phyloP scores from a whole-genome alignment of 2,113 vertebrate genomes.

The Edolisoma coerulescens region DNA sequence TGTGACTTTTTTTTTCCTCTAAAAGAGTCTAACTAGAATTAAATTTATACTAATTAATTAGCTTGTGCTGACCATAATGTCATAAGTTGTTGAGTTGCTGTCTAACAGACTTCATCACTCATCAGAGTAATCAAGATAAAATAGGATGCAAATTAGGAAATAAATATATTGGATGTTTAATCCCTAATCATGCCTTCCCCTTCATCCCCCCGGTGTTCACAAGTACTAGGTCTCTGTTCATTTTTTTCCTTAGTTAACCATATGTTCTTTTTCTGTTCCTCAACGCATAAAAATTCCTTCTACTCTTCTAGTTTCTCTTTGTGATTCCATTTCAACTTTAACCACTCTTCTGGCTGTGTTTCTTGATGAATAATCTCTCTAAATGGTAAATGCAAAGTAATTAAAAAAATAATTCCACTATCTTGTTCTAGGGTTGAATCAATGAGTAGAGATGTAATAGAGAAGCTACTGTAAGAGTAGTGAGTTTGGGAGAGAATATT shows the following conservation, averaged over 20 bases:
- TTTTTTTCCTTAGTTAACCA: neutral
- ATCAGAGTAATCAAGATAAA: neutral
- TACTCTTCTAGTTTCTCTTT: neutral
- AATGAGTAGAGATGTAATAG: neutral
- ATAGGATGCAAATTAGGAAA: neutral
- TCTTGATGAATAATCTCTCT: neutral
- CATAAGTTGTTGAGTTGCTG: neutral
- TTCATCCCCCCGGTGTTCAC: neutral
- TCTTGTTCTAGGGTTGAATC: neutral
- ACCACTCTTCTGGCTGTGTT: neutral
- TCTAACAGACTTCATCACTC: neutral
- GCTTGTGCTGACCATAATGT: neutral
- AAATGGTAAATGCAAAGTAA: neutral
- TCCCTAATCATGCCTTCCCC: neutral
- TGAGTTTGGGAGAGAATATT: neutral
- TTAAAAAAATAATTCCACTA: neutral
- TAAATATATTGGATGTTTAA: neutral
- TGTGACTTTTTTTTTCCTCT: accelerated
- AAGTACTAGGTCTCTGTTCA: neutral
- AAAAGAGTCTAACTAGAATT: neutral
- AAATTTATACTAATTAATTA: neutral
- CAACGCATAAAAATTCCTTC: neutral
- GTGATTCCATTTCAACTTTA: neutral
- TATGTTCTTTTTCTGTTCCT: neutral
- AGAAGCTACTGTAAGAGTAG: neutral